Conservation (phyloP, 2,888 invertebrate species). For the Cremastinae sp. region DNA sequence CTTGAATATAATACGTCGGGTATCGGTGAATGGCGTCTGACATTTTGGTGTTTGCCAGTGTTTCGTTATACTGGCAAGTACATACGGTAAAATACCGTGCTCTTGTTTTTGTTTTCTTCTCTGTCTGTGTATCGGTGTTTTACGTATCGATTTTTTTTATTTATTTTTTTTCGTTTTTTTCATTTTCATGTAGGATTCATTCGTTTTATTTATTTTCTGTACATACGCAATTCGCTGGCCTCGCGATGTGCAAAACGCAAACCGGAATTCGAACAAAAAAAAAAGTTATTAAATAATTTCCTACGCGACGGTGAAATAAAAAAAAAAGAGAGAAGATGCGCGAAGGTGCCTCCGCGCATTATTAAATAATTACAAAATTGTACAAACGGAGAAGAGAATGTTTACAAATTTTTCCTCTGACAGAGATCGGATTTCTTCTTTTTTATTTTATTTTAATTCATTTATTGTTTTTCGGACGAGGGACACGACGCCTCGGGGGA, state of each 20-base stretch:
- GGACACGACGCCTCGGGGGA: too few relatives aligned
- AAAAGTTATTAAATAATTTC: background rate
- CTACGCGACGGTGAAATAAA: background rate
- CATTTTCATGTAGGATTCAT: too few relatives aligned
- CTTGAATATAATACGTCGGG: constrained; percentile 50
- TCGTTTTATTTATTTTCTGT: too few relatives aligned
- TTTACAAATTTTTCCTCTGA: too few relatives aligned
- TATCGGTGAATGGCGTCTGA: constrained; percentile 54
- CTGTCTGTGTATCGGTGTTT: background rate
- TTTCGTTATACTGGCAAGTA: constrained; percentile 42
- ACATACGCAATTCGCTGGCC: constrained; percentile 19
- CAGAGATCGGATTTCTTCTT: too few relatives aligned
- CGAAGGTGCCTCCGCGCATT: too few relatives aligned
- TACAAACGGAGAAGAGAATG: too few relatives aligned
- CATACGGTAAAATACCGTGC: constrained; percentile 10
- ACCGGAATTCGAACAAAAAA: constrained; percentile 7
- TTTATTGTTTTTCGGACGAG: too few relatives aligned
- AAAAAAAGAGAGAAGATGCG: too few relatives aligned
- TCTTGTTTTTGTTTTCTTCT: background rate
- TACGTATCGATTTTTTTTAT: background rate
- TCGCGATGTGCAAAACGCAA: constrained; percentile 36
- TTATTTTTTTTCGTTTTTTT: background rate
- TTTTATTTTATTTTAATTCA: too few relatives aligned
- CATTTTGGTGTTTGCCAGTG: constrained; percentile 40
- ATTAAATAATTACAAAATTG: too few relatives aligned